Evolutionary conservation across 2,888 invertebrate species (phyloP), one percentile per base, ranked within the genome.

Genomic region (Alentia gelatinosa): DNA sequence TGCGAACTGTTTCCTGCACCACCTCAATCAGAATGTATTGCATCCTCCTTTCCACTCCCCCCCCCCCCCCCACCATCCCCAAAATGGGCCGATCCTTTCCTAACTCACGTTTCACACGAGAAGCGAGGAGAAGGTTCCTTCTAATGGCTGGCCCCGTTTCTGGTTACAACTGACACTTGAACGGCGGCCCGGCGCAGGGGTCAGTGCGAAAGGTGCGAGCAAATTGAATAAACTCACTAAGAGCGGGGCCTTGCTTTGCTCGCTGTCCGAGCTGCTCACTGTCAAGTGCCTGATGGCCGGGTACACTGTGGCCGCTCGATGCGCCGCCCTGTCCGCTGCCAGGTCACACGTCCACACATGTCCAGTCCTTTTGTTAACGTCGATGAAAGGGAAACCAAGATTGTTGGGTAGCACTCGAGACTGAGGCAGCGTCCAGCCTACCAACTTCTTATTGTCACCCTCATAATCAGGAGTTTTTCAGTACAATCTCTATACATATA

Each of bases 211-310:
- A 26, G 68, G 5, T 26, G n/a, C 30, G 33, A 68, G 30, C 68
- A 68, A 68, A 68, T 68, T 68, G 68, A 68, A 68, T 68, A 68
- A 68, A 68, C 68, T 68, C 68, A 68, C 68, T 68, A 68, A 68
- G 68, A 30, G 68, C 30, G 68, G 15, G 30, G 68, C 68, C 68
- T 12, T n/a, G 68, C 12, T 26, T 26, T 30, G 68, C 68, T 56
- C 68, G 30, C 68, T 30, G 68, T 68, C 68, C 3, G 30, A 26
- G 68, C 30, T 26, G 68, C 30, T 30, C 68, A 30, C 33, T 12
- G 68, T 26, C 68, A 30, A 68, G 68, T 68, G 33, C 19, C 56
- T 56, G 56, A 56, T 56, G 56, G 56, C 56, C 56, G 68, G 68
- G 68, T 26, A 30, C 68, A 68, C 30, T 68, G 30, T 68, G 68